Evolutionary conservation across 2,113 vertebrate species (phyloP).

Genomic region (Ciconia maguari): DNA sequence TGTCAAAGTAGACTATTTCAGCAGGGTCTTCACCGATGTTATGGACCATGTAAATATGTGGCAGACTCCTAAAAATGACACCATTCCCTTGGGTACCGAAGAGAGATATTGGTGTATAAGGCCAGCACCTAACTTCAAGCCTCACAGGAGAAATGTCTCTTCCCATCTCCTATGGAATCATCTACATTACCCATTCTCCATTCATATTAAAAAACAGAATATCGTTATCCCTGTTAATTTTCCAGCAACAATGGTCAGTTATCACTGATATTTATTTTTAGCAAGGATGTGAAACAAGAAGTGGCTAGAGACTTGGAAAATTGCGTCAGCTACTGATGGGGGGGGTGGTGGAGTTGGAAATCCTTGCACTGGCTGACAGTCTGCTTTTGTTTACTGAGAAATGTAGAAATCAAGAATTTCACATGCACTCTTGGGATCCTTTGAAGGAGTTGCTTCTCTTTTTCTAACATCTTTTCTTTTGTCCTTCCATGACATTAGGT

Average conservation of each 20-base stretch:
- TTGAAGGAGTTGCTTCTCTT: neutral
- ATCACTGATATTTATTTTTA: neutral
- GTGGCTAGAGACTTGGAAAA: neutral
- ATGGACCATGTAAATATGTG: neutral
- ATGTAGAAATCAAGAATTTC: neutral
- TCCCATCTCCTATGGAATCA: neutral
- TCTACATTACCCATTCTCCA: neutral
- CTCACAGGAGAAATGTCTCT: neutral
- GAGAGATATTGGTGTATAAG: fast-evolving
- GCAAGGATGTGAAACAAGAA: neutral
- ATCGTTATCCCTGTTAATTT: neutral
- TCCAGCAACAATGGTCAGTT: neutral
- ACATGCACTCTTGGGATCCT: neutral
- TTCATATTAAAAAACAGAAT: neutral
- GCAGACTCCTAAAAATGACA: neutral
- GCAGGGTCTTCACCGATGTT: neutral
- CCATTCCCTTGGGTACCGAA: neutral
- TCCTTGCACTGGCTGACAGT: neutral
- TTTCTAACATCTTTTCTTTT: neutral
- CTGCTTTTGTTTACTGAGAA: neutral
- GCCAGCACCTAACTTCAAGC: neutral
- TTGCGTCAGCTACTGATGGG: neutral
- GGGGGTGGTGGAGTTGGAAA: neutral
- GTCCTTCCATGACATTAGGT: neutral
- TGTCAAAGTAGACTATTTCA: neutral